Evolutionary conservation across 1,140 invertebrate genomes (phyloP).

Genomic region (Brachionus manjavacas): DNA sequence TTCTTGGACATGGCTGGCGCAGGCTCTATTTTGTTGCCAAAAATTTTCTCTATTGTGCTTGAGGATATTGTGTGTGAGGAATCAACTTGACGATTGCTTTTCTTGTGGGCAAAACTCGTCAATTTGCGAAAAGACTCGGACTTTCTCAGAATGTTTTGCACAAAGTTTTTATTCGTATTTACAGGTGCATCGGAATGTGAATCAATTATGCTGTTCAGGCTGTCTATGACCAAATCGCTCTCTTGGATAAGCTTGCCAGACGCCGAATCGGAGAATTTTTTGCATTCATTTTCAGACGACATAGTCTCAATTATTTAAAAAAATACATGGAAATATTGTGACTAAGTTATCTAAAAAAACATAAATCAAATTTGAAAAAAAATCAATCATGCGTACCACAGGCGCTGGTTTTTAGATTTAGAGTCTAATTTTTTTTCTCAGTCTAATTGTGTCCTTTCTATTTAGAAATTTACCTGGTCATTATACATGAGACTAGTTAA

Average conservation of each 20-base stretch:
- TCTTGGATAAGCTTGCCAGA: neutral
- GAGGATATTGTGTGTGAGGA: neutral
- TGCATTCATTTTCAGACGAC: neutral
- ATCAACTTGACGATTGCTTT: neutral
- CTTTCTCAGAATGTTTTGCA: conserved; percentile 5
- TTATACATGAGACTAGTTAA: neutral
- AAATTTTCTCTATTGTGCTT: neutral
- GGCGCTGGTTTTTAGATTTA: neutral
- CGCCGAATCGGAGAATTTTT: neutral
- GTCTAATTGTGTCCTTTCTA: neutral
- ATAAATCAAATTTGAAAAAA: neutral
- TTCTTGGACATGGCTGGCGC: neutral
- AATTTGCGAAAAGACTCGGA: conserved; percentile 3
- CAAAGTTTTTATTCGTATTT: conserved; percentile 15
- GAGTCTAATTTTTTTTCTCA: neutral
- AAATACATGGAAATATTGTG: neutral
- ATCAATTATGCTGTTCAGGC: neutral
- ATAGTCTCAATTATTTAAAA: neutral
- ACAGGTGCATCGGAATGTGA: neutral
- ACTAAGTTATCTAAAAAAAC: neutral
- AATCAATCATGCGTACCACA: neutral
- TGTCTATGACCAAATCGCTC: neutral
- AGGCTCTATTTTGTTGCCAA: neutral
- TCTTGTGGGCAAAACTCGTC: neutral
- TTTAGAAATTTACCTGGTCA: neutral